Evolutionary conservation across 2,797 vertebrate genomes (phyloP).

Genomic region (Champsocephalus gunnari): DNA sequence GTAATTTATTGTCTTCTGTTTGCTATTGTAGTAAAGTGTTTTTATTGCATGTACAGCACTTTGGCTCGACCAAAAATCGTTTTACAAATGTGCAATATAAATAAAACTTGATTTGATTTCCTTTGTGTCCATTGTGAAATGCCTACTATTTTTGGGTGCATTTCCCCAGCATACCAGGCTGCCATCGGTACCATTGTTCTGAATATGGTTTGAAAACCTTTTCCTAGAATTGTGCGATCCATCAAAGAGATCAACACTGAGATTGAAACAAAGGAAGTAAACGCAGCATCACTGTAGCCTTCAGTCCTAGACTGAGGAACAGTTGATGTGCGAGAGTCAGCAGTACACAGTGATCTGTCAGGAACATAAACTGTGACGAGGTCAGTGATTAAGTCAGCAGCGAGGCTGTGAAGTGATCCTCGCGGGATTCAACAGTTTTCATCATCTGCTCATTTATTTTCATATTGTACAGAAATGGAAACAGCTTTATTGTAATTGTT

Average conservation of each 20-base stretch:
- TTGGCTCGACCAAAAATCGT: too few species aligned
- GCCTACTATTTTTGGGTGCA: not conserved
- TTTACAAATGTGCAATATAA: too few species aligned
- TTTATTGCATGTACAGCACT: too few species aligned
- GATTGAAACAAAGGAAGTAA: not conserved
- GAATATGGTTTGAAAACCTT: not conserved
- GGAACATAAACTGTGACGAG: not conserved
- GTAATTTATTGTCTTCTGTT: too few species aligned
- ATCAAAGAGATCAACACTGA: constrained; percentile 1
- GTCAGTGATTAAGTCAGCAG: constrained; percentile 1
- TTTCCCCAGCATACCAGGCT: not conserved
- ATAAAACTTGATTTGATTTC: too few species aligned
- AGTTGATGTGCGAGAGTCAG: not conserved
- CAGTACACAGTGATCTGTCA: not conserved
- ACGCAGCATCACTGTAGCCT: not conserved
- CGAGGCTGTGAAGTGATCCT: not conserved
- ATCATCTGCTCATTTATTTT: not conserved
- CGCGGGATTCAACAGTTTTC: constrained; percentile 1
- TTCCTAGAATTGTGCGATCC: not conserved
- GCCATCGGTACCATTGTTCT: not conserved
- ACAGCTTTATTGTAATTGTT: not conserved
- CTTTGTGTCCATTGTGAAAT: not conserved
- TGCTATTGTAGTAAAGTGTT: too few species aligned
- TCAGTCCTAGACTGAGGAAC: not conserved
- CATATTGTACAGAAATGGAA: not conserved